A percentile compares a stretch with the other conserved stretches of the same genome.
Conservation (phyloP, 1,140 invertebrate genomes). For the Leptoteleia sp. region DNA sequence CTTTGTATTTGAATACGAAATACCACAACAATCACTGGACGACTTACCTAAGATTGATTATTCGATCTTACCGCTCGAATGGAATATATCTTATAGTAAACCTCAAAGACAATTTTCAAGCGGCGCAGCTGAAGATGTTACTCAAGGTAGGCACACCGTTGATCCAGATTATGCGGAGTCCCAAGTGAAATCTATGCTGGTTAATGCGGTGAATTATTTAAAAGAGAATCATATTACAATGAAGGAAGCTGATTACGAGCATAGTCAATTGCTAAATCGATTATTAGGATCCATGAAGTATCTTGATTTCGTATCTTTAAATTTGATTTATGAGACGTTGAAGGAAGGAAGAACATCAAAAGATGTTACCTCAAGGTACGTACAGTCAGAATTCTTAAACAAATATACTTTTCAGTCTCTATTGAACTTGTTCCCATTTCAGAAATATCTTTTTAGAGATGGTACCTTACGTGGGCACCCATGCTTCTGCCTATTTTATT, state of each 20-base stretch:
- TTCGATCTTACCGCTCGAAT: conserved; percentile 45
- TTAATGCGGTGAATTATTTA: conserved; percentile 73
- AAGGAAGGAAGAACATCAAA: conserved; percentile 37
- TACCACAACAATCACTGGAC: conserved; percentile 37
- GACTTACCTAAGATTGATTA: conserved; percentile 43
- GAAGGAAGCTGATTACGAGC: conserved; percentile 70
- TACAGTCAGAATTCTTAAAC: background rate
- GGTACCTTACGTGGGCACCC: conserved; percentile 78
- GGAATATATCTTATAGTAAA: conserved; percentile 69
- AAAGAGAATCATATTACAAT: conserved; percentile 74
- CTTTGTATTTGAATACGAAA: conserved; percentile 68
- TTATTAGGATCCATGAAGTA: conserved; percentile 69
- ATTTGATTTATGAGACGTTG: conserved; percentile 68
- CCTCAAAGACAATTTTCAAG: conserved; percentile 48
- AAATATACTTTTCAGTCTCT: conserved; percentile 10
- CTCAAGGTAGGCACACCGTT: conserved; percentile 70
- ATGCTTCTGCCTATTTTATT: conserved; percentile 72
- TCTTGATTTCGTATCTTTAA: conserved; percentile 71
- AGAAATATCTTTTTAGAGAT: conserved; percentile 76
- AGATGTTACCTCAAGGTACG: conserved; percentile 58
- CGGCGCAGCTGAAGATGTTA: conserved; percentile 69
- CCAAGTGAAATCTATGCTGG: conserved; percentile 73
- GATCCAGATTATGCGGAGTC: conserved; percentile 65
- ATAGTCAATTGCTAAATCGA: conserved; percentile 74
- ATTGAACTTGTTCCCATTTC: conserved; percentile 14